phyloP scores from a whole-genome alignment of 2,797 vertebrate species.

The Neomorphus geoffroyi region DNA sequence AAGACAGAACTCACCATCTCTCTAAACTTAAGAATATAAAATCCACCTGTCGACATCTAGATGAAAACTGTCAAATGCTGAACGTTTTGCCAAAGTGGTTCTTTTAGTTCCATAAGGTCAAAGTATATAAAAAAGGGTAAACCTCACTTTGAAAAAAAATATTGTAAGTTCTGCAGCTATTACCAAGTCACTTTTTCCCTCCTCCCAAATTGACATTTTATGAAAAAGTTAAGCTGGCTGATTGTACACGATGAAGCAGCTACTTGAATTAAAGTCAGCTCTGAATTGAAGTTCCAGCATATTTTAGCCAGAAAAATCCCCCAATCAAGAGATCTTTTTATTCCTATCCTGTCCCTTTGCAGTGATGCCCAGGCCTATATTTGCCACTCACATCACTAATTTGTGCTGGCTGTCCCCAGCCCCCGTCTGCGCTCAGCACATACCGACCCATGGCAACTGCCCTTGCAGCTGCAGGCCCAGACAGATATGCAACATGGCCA shows the following conservation, averaged over 20 bases:
- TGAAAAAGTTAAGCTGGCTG: background rate
- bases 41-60: conserved; percentile 20
- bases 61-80: conserved; percentile 16
- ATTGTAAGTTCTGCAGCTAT: background rate
- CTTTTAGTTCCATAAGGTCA: background rate
- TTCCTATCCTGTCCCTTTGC: background rate
- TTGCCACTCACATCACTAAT: rapidly evolving
- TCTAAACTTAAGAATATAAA: conserved; percentile 29
- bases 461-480: background rate
- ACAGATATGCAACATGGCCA: background rate
- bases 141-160: background rate
- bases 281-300: background rate
- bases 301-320: background rate
- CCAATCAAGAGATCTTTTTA: no score
- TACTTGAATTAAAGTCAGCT: background rate
- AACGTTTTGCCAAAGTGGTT: background rate
- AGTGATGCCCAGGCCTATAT: background rate
- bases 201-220: background rate
- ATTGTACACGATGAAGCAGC: background rate
- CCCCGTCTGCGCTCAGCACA: background rate
- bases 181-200: background rate
- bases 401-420: background rate
- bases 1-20: background rate
- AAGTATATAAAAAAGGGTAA: background rate
- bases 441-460: background rate